Evolutionary conservation across 1,140 invertebrate genomes (phyloP).

Genomic region (Anagrus nilaparvatae): DNA sequence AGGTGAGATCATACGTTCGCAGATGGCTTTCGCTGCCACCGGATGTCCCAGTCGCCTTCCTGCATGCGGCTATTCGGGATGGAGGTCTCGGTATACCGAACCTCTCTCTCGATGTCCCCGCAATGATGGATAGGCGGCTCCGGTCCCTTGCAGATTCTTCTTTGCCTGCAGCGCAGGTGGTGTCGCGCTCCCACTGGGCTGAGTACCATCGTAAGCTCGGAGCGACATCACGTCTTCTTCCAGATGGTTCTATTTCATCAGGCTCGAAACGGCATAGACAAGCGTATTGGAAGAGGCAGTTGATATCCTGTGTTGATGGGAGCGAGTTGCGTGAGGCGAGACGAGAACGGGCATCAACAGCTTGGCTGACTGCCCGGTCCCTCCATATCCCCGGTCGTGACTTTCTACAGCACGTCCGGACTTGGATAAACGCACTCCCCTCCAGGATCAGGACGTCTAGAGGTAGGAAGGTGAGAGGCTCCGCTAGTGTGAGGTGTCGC

Average conservation of each 20-base stretch:
- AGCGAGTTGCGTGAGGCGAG: neutral
- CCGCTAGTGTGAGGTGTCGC: neutral
- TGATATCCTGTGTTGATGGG: neutral
- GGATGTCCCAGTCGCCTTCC: slow-evolving; percentile 24
- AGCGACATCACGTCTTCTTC: no score
- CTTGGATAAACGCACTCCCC: neutral
- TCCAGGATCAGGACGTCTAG: neutral
- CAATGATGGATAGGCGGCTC: no score
- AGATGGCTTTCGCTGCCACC: slow-evolving; percentile 26
- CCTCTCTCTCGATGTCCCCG: no score
- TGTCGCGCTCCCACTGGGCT: no score
- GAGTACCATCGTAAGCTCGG: no score
- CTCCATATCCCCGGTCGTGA: neutral
- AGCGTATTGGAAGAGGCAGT: neutral
- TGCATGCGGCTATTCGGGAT: slow-evolving; percentile 25
- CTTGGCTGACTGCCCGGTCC: neutral
- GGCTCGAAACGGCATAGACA: no score
- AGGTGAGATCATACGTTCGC: slow-evolving; percentile 20
- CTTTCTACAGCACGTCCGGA: neutral
- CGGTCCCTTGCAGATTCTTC: no score
- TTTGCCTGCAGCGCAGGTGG: no score
- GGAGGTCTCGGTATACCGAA: slow-evolving; percentile 25
- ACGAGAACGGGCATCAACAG: neutral
- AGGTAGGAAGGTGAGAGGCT: neutral
- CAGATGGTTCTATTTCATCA: no score